A percentile compares a stretch with the other conserved stretches of the same genome.
Conservation (phyloP, 2,797 vertebrate genomes). For the Pelodytes ibericus region DNA sequence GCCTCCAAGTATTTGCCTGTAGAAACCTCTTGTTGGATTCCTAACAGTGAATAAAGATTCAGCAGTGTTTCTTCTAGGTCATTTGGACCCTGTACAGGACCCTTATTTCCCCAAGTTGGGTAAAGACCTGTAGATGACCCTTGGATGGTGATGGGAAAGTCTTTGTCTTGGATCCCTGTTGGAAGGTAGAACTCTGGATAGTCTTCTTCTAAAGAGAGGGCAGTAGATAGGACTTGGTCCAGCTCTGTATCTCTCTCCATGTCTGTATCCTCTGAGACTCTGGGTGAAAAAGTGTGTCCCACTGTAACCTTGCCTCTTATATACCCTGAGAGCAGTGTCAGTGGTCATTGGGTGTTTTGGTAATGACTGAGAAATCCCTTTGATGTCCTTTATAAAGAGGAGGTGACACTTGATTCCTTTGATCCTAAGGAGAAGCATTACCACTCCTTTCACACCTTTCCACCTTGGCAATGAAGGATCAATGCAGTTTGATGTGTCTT, state of each 20-base stretch:
- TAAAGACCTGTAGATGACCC: neutral
- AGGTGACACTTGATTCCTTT: too few species aligned
- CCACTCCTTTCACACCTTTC: too few species aligned
- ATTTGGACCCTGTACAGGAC: neutral
- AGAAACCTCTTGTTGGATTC: neutral
- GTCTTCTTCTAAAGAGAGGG: constrained; percentile 37
- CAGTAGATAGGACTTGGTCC: constrained; percentile 13
- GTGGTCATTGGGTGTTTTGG: neutral
- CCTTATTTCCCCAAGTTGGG: neutral
- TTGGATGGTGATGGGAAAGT: neutral
- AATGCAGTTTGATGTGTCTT: too few species aligned
- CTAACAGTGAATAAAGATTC: constrained; percentile 15
- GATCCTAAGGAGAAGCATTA: too few species aligned
- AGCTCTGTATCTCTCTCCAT: constrained; percentile 32
- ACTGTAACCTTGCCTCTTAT: neutral
- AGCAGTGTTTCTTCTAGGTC: constrained; percentile 1
- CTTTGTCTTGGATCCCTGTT: neutral
- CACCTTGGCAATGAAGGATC: too few species aligned
- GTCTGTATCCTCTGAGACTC: neutral
- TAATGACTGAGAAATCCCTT: too few species aligned
- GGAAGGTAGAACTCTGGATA: constrained; percentile 13
- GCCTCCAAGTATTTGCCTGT: too few species aligned
- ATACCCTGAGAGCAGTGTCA: neutral
- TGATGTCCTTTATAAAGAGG: too few species aligned
- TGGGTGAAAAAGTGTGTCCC: too few species aligned